phyloP scores from a whole-genome alignment of 2,888 invertebrate species.

The Aphodius granarius region DNA sequence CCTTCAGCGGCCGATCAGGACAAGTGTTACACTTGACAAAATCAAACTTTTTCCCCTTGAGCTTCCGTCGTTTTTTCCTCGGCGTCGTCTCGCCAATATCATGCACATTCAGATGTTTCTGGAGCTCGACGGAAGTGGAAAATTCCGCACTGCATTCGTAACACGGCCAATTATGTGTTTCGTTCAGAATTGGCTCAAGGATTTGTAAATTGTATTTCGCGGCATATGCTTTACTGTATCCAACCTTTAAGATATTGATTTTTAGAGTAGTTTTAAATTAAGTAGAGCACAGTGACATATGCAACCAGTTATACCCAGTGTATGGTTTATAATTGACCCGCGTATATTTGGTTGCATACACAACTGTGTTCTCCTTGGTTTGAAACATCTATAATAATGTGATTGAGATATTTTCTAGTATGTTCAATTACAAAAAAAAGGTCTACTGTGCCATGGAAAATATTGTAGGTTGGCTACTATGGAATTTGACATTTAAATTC shows the following conservation, averaged over 20 bases:
- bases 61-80: conserved; percentile 42
- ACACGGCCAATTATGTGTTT: conserved; percentile 61
- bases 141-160: conserved; percentile 65
- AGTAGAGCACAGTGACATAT: too few species aligned
- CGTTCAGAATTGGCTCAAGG: conserved; percentile 50
- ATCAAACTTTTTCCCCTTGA: conserved; percentile 31
- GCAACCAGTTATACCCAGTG: too few species aligned
- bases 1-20: background rate
- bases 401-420: too few species aligned
- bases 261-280: too few species aligned
- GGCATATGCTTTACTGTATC: conserved; percentile 71
- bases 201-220: conserved; percentile 58
- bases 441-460: too few species aligned
- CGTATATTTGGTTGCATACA: too few species aligned
- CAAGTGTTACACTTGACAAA: conserved; percentile 11
- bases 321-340: too few species aligned
- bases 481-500: too few species aligned
- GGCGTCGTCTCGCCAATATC: conserved; percentile 44
- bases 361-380: too few species aligned
- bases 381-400: too few species aligned
- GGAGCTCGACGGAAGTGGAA: conserved; percentile 59
- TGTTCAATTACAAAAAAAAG: too few species aligned
- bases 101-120: conserved; percentile 62
- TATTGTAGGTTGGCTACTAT: too few species aligned
- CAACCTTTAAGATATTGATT: conserved; percentile 47